A percentile compares a stretch with the other conserved stretches of the same genome.
These are phyloP conservation scores for Aplysia californica DNA, from an alignment of 1,140 invertebrate genomes.

Conservation along the genomic window DNA sequence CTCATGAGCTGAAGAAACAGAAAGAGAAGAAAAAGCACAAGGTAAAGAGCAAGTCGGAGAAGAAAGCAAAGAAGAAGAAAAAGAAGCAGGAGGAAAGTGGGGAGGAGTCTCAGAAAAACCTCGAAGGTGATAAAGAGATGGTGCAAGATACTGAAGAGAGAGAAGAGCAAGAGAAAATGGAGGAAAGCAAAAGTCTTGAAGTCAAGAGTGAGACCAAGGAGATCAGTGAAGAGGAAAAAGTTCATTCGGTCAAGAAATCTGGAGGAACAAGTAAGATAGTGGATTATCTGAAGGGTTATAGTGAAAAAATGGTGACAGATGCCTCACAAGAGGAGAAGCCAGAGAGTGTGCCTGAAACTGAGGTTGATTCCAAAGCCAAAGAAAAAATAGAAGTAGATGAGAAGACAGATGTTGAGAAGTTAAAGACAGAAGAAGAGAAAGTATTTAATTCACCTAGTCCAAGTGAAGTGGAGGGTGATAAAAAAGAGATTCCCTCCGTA, in stretches of 20 bases:
- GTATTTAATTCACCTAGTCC: neutral
- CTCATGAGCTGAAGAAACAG: neutral
- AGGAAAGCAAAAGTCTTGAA: too few relatives aligned
- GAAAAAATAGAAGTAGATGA: neutral
- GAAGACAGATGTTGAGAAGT: too few relatives aligned
- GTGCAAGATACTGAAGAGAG: too few relatives aligned
- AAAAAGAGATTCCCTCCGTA: too few relatives aligned
- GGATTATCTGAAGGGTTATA: slow-evolving; percentile 13
- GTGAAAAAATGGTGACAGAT: slow-evolving; percentile 5
- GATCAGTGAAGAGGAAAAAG: neutral
- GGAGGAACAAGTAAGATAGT: neutral
- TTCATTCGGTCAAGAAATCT: neutral
- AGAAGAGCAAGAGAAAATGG: too few relatives aligned
- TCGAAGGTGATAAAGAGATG: too few relatives aligned
- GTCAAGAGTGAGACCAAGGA: neutral
- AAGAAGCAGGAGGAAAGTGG: neutral
- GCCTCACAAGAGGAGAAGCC: neutral
- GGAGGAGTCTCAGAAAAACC: too few relatives aligned
- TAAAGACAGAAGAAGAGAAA: neutral
- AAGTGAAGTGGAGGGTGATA: neutral
- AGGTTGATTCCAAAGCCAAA: neutral
- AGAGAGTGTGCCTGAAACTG: neutral
- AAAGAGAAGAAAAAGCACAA: slow-evolving; percentile 10
- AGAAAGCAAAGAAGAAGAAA: neutral
- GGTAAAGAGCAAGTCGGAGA: neutral